A percentile compares a stretch with the other conserved stretches of the same genome.
phyloP scores from a whole-genome alignment of 2,797 vertebrate species.

The Lophotriccus pileatus region DNA sequence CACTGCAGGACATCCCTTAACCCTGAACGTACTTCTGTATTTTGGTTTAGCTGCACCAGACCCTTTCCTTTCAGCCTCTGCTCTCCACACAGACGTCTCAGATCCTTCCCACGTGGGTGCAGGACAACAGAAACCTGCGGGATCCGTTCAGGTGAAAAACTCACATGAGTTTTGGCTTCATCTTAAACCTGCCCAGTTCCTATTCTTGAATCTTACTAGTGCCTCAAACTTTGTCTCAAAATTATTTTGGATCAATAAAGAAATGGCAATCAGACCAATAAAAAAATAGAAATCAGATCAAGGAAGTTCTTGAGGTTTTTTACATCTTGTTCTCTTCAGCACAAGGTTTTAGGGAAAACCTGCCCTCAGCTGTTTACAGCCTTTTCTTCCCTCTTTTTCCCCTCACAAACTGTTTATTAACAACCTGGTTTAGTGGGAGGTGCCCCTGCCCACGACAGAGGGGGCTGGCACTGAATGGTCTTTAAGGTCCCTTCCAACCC shows the following conservation, averaged over 20 bases:
- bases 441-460: not conserved
- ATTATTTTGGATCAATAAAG: not conserved
- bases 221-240: not conserved
- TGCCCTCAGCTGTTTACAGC: not conserved
- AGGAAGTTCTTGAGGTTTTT: not conserved
- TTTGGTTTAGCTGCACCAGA: not conserved
- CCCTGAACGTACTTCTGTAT: rapidly evolving
- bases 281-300: not conserved
- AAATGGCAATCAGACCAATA: rapidly evolving
- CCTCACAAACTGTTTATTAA: not conserved
- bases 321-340: not conserved
- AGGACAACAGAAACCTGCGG: rapidly evolving
- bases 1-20: rapidly evolving
- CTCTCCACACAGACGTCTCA: not conserved
- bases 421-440: not conserved
- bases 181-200: not conserved
- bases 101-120: rapidly evolving
- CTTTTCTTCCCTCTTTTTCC: not conserved
- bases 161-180: rapidly evolving
- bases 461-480: not conserved
- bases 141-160: not conserved
- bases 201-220: not conserved
- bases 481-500: not conserved
- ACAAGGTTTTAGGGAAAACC: not conserved
- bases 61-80: not conserved